These are phyloP conservation scores for Mormyrus lacerda DNA, from an alignment of 2,113 vertebrate species.

Conservation along the genomic window DNA sequence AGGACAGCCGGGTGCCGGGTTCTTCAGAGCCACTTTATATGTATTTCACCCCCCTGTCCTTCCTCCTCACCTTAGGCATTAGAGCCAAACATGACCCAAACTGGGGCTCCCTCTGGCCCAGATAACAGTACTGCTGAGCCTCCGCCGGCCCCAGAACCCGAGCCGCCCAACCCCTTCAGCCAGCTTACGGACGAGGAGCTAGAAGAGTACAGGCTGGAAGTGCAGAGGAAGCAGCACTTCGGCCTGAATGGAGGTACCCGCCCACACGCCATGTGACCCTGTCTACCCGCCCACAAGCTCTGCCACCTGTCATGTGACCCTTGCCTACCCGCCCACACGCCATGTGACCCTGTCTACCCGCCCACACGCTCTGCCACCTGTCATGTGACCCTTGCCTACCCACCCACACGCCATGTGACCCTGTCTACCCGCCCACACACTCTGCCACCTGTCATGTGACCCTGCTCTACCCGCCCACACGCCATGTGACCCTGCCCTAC, in stretches of 20 bases:
- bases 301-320: not conserved
- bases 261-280: no score
- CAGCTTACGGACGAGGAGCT: constrained; percentile 76
- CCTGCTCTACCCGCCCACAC: no score
- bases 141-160: constrained; percentile 76
- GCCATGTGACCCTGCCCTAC: no score
- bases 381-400: no score
- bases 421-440: no score
- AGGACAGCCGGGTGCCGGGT: not conserved
- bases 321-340: no score
- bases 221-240: constrained; percentile 68
- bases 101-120: not conserved
- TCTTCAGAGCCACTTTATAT: not conserved
- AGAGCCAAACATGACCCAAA: not conserved
- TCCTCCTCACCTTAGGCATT: not conserved
- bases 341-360: no score
- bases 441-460: no score
- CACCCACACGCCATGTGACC: no score
- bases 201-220: constrained; percentile 74
- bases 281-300: no score
- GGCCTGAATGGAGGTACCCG: not conserved
- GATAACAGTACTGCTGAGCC: constrained; percentile 52
- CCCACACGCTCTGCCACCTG: no score
- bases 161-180: constrained; percentile 89
- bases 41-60: not conserved